These are phyloP conservation scores for Polyploca ridens DNA, from an alignment of 2,888 invertebrate genomes.

Conservation along the genomic window DNA sequence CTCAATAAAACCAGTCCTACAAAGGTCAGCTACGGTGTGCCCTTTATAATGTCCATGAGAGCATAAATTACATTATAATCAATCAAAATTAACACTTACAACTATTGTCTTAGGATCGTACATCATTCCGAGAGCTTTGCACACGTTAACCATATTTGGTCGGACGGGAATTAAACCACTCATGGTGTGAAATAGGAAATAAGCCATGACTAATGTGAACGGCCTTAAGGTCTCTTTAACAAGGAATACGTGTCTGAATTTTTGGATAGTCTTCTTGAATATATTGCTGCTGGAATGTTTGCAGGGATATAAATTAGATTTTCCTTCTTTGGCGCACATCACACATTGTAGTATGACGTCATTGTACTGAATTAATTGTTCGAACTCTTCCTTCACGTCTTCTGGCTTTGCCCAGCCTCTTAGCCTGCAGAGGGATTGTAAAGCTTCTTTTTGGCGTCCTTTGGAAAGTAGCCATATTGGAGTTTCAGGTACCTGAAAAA, in stretches of 20 bases:
- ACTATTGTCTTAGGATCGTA: constrained; percentile 73
- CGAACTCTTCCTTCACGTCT: constrained; percentile 80
- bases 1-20: constrained; percentile 9
- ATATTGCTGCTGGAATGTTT: constrained; percentile 55
- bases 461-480: constrained; percentile 85
- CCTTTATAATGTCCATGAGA: background rate
- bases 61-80: constrained; percentile 5
- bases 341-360: constrained; percentile 63
- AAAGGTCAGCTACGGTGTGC: constrained; percentile 12
- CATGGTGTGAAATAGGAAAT: constrained; percentile 81
- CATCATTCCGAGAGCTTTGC: constrained; percentile 76
- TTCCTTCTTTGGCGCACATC: constrained; percentile 62
- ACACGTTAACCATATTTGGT: constrained; percentile 84
- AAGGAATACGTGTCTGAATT: constrained; percentile 67
- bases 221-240: constrained; percentile 82
- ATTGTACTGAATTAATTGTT: constrained; percentile 74
- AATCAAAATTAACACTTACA: constrained; percentile 60
- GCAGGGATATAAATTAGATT: constrained; percentile 45
- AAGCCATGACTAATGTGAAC: constrained; percentile 76
- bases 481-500: constrained; percentile 82
- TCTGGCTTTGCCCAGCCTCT: constrained; percentile 82
- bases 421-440: constrained; percentile 80
- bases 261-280: constrained; percentile 51
- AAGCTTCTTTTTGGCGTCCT: constrained; percentile 80
- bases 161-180: constrained; percentile 78